These are phyloP conservation scores for Melanotus villosus DNA, from an alignment of 2,888 invertebrate species.

Conservation along the genomic window DNA sequence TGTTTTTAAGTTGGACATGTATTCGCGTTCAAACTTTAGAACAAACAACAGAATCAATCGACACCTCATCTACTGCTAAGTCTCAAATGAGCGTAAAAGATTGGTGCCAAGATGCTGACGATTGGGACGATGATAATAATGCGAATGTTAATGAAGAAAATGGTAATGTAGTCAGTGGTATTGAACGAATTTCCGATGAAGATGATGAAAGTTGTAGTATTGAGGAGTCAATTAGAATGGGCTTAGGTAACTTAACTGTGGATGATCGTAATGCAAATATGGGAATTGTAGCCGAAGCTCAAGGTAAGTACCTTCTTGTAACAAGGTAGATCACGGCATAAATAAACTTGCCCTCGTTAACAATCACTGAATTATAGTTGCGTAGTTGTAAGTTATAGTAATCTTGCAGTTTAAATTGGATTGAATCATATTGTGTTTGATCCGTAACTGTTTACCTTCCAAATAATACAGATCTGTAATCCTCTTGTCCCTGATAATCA, in stretches of 20 bases:
- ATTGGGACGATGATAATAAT: slow-evolving; percentile 64
- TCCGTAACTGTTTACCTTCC: no score
- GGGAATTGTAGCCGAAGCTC: slow-evolving; percentile 63
- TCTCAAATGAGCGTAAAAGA: slow-evolving; percentile 55
- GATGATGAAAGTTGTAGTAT: slow-evolving; percentile 67
- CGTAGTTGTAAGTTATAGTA: no score
- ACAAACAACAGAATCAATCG: slow-evolving; percentile 50
- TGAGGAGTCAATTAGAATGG: slow-evolving; percentile 70
- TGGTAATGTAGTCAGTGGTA: slow-evolving; percentile 76
- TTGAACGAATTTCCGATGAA: slow-evolving; percentile 65
- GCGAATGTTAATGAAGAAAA: slow-evolving; percentile 78
- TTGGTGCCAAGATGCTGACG: slow-evolving; percentile 85
- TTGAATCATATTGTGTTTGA: no score
- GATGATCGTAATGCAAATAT: slow-evolving; percentile 73
- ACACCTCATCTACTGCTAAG: slow-evolving; percentile 9
- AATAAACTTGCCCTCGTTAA: no score
- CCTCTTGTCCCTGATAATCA: no score
- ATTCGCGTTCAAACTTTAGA: slow-evolving; percentile 81
- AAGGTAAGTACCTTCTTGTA: slow-evolving; percentile 58
- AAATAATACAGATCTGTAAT: no score
- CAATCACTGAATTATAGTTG: no score
- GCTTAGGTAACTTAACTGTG: slow-evolving; percentile 72
- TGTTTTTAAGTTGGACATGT: slow-evolving; percentile 80
- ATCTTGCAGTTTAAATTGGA: no score
- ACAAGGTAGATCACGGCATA: no score